These are phyloP conservation scores for Halocynthia aurantium DNA, from an alignment of 23 tunicate genomes.

Conservation along the genomic window DNA sequence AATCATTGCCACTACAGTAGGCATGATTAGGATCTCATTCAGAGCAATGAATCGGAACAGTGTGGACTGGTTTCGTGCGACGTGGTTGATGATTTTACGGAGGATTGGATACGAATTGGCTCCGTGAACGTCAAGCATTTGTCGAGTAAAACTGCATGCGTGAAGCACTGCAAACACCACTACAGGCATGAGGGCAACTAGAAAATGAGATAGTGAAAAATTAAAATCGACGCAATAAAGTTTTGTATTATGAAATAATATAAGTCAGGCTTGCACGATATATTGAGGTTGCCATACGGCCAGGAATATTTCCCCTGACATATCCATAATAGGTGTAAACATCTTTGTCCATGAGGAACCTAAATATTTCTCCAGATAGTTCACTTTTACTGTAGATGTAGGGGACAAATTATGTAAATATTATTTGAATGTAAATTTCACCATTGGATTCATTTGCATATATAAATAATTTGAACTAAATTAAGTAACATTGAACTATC, in stretches of 20 bases:
- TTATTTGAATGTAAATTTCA: neutral
- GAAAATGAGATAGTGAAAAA: neutral
- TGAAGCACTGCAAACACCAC: constrained; percentile 76
- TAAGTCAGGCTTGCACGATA: no score
- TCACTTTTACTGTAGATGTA: neutral
- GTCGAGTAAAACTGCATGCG: constrained; percentile 77
- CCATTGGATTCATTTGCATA: neutral
- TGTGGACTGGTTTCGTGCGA: constrained; percentile 65
- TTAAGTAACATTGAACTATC: neutral
- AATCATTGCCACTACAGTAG: constrained; percentile 37
- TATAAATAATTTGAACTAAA: neutral
- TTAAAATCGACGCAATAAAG: no score
- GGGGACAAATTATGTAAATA: neutral
- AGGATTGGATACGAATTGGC: constrained; percentile 39
- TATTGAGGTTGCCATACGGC: no score
- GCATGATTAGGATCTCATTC: constrained; percentile 58
- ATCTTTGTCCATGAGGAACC: no score
- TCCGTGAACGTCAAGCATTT: constrained; percentile 71
- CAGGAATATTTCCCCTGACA: no score
- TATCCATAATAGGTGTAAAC: no score
- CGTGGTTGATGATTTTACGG: constrained; percentile 69
- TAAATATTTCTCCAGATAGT: no score
- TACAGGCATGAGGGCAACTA: constrained; percentile 82
- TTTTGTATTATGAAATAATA: no score
- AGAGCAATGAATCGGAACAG: constrained; percentile 61